Evolutionary conservation across 2,113 vertebrate species (phyloP).

Genomic region (Istiophorus platypterus): DNA sequence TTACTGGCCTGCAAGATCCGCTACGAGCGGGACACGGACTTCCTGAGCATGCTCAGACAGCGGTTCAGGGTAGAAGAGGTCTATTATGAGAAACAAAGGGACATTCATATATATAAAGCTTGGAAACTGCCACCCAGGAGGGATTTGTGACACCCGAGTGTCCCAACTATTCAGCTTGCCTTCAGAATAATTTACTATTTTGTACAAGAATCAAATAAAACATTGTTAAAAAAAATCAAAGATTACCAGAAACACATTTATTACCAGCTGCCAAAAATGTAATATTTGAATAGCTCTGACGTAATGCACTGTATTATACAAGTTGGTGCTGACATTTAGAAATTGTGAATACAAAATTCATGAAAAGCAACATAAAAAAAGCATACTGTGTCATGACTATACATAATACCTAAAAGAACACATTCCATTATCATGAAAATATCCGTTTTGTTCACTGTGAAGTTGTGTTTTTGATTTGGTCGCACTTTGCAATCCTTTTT

Average conservation of each 20-base stretch:
- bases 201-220: slow-evolving; percentile 2
- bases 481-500: slow-evolving; percentile 21
- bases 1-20: slow-evolving; percentile 93
- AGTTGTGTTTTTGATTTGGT: slow-evolving; percentile 30
- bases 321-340: slow-evolving; percentile 75
- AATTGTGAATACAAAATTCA: slow-evolving; percentile 75
- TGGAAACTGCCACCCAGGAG: slow-evolving; percentile 70
- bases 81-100: slow-evolving; percentile 88
- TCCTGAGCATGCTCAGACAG: slow-evolving; percentile 87
- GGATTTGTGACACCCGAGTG: slow-evolving; percentile 78
- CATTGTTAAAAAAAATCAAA: slow-evolving; percentile 6
- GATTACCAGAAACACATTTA: slow-evolving; percentile 79
- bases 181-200: not conserved
- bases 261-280: slow-evolving; percentile 84
- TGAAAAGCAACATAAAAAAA: slow-evolving; percentile 72
- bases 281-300: slow-evolving; percentile 78
- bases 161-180: no score
- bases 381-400: slow-evolving; percentile 68
- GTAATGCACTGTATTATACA: slow-evolving; percentile 76
- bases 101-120: slow-evolving; percentile 91
- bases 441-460: slow-evolving; percentile 23
- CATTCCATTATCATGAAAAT: slow-evolving; percentile 61
- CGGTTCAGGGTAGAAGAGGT: slow-evolving; percentile 87
- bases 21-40: slow-evolving; percentile 91
- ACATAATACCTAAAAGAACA: slow-evolving; percentile 70